A percentile compares a stretch with the other conserved stretches of the same genome.
These are phyloP conservation scores for Thelaira solivaga DNA, from an alignment of 2,888 invertebrate species.

Conservation along the genomic window DNA sequence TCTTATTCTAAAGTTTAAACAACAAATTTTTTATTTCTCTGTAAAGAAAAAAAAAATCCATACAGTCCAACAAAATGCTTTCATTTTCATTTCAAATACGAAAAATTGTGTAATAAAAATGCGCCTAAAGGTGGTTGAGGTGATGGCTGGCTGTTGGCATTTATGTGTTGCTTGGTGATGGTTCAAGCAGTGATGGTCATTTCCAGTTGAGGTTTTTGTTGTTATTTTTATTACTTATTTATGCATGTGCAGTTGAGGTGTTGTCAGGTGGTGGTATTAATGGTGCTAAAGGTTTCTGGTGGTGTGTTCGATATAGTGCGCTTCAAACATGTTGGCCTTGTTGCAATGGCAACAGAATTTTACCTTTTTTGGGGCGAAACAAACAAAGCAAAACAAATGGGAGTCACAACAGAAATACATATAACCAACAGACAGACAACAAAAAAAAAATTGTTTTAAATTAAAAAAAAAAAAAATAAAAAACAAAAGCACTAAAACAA, in stretches of 20 bases:
- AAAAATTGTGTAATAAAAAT: constrained; percentile 43
- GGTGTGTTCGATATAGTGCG: constrained; percentile 54
- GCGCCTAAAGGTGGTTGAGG: constrained; percentile 28
- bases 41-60: too few relatives aligned
- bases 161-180: constrained; percentile 19
- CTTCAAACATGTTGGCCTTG: constrained; percentile 64
- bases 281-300: constrained; percentile 1
- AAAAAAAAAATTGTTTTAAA: constrained; percentile 52
- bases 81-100: constrained; percentile 40
- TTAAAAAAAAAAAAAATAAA: constrained; percentile 62
- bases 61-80: too few relatives aligned
- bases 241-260: constrained; percentile 46
- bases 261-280: background rate
- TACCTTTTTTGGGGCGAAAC: constrained; percentile 51
- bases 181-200: constrained; percentile 36
- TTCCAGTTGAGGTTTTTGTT: constrained; percentile 43
- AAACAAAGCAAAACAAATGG: constrained; percentile 53
- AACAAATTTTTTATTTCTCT: too few relatives aligned
- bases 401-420: constrained; percentile 5
- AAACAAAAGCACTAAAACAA: constrained; percentile 50
- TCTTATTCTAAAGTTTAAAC: too few relatives aligned
- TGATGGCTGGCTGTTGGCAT: too few relatives aligned
- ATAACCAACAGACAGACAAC: constrained; percentile 27
- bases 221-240: constrained; percentile 30
- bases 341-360: constrained; percentile 60